These are phyloP conservation scores for Bombycilla garrulus DNA, from an alignment of 2,113 vertebrate species.

Conservation along the genomic window DNA sequence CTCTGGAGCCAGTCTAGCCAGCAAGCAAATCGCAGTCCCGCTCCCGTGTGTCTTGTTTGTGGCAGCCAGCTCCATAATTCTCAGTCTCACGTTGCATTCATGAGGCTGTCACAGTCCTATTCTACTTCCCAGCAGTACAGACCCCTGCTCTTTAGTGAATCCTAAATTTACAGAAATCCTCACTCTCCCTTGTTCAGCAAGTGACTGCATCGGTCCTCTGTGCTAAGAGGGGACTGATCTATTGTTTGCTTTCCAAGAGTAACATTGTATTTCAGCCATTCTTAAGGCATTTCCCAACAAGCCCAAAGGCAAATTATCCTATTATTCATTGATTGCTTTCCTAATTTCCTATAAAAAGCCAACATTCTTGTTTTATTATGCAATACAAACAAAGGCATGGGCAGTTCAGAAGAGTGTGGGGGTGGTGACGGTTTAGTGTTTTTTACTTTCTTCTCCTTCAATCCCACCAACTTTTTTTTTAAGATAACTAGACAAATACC, in stretches of 20 bases:
- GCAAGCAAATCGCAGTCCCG: neutral
- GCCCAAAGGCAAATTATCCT: neutral
- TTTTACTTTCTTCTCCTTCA: neutral
- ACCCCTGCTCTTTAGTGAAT: neutral
- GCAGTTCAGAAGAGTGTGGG: neutral
- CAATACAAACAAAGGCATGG: neutral
- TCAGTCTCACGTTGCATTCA: neutral
- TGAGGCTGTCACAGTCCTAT: neutral
- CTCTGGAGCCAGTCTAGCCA: neutral
- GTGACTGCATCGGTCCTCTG: neutral
- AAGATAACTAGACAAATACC: neutral
- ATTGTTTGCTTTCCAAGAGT: neutral
- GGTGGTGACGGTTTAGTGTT: neutral
- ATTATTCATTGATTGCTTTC: constrained; percentile 5
- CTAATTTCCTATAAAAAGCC: constrained; percentile 26
- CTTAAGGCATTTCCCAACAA: constrained; percentile 1
- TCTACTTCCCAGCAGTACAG: fast-evolving
- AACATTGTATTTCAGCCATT: neutral
- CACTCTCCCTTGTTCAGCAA: neutral
- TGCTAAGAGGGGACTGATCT: neutral
- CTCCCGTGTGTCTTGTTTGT: neutral
- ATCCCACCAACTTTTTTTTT: neutral
- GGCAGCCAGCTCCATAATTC: neutral
- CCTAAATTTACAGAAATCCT: neutral
- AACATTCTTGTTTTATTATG: constrained; percentile 45